These are phyloP conservation scores for Sinocyclocheilus anophthalmus DNA, from an alignment of 2,113 vertebrate genomes.

Conservation along the genomic window DNA sequence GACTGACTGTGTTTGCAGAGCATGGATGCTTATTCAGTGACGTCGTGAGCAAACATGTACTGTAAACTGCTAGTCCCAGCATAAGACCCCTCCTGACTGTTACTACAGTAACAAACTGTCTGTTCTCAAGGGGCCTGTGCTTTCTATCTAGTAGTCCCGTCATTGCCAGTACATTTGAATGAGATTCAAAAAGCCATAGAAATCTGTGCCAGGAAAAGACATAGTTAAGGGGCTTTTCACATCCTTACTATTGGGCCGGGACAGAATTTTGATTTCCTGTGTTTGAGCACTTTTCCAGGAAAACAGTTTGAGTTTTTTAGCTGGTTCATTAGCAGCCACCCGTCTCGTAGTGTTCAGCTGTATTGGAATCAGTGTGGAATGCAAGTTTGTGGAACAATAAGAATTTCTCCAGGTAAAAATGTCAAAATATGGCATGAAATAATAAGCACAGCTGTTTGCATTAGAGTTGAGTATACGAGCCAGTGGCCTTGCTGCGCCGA, in stretches of 20 bases:
- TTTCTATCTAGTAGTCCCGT: background rate
- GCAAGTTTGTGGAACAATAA: background rate
- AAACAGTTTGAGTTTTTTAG: conserved; percentile 27
- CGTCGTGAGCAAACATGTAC: conserved; percentile 15
- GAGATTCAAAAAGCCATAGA: conserved; percentile 7
- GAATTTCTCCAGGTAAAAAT: background rate
- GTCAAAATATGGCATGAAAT: conserved; percentile 19
- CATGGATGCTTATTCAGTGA: conserved; percentile 1
- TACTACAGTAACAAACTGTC: conserved; percentile 31
- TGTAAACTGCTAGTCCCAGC: background rate
- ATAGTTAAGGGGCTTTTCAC: background rate
- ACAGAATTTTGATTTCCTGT: conserved; percentile 31
- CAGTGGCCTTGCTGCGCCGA: background rate
- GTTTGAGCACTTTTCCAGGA: conserved; percentile 35
- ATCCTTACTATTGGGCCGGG: background rate
- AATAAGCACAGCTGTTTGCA: conserved; percentile 32
- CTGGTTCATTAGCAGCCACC: background rate
- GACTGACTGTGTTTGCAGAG: background rate
- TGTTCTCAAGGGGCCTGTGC: conserved; percentile 10
- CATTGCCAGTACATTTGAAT: background rate
- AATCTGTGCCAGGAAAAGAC: background rate
- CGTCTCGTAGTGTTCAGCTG: background rate
- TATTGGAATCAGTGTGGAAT: background rate
- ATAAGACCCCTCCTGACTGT: conserved; percentile 22
- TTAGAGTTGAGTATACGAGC: background rate